Percentiles rank a stretch among this genome's conserved stretches.
These are phyloP conservation scores for Chionomys nivalis DNA, from an alignment of 2,113 vertebrate genomes.

Conservation along the genomic window DNA sequence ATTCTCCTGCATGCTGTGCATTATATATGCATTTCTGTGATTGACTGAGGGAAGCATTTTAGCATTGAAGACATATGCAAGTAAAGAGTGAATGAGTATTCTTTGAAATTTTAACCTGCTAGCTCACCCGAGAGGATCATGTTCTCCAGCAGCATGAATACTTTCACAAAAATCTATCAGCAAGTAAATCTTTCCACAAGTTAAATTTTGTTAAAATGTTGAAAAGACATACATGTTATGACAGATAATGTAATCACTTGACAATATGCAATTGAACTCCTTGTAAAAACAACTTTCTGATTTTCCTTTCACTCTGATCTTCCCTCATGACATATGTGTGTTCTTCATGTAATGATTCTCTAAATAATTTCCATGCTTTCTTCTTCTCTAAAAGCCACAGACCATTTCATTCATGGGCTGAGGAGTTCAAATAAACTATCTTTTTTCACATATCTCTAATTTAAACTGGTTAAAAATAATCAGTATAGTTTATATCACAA, in stretches of 20 bases:
- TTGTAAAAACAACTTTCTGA: background rate
- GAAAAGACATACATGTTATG: background rate
- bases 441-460: constrained; percentile 15
- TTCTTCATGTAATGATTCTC: background rate
- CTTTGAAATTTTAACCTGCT: background rate
- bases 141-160: background rate
- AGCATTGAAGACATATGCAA: background rate
- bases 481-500: constrained; percentile 18
- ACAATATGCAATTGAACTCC: constrained; percentile 15
- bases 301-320: background rate
- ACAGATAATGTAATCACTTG: constrained; percentile 9
- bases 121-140: background rate
- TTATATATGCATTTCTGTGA: constrained; percentile 1
- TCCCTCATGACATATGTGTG: background rate
- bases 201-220: constrained; percentile 6
- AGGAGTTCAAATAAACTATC: background rate
- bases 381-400: background rate
- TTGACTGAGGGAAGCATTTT: background rate
- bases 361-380: background rate
- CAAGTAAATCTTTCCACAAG: background rate
- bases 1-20: background rate
- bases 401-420: background rate
- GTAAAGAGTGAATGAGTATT: background rate
- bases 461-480: constrained; percentile 20
- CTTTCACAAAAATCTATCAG: background rate